Evolutionary conservation across 2,888 invertebrate genomes (phyloP).

Genomic region (Lithophane leautieri): DNA sequence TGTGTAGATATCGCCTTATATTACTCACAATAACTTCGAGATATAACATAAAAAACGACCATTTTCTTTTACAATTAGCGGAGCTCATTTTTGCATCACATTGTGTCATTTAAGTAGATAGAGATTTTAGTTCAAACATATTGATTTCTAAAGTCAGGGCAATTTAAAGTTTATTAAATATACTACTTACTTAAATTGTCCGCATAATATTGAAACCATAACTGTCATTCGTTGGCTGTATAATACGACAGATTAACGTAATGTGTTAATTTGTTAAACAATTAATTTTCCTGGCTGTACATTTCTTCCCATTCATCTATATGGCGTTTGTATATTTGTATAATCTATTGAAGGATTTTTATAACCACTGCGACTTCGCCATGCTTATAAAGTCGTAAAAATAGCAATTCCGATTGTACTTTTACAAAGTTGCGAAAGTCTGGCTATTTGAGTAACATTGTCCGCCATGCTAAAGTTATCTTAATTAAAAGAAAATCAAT

Average conservation of each 20-base stretch:
- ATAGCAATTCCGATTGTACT: constrained; percentile 16
- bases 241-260: not conserved
- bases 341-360: constrained; percentile 14
- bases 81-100: too few species aligned
- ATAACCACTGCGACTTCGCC: not conserved
- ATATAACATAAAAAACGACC: not conserved
- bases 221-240: not conserved
- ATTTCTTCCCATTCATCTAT: not conserved
- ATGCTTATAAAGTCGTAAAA: constrained; percentile 27
- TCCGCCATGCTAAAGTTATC: constrained; percentile 1
- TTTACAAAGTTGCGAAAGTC: constrained; percentile 15
- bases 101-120: too few species aligned
- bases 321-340: not conserved
- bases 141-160: not conserved
- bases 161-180: not conserved
- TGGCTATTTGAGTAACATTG: constrained; percentile 33
- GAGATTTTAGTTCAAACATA: not conserved
- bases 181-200: not conserved
- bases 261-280: not conserved
- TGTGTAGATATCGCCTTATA: constrained; percentile 57
- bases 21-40: constrained; percentile 33
- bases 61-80: not conserved
- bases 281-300: not conserved
- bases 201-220: not conserved
- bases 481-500: constrained; percentile 28